phyloP scores from a whole-genome alignment of 53 echinoderm and acorn worm genomes.

The Echinometra lucunter region DNA sequence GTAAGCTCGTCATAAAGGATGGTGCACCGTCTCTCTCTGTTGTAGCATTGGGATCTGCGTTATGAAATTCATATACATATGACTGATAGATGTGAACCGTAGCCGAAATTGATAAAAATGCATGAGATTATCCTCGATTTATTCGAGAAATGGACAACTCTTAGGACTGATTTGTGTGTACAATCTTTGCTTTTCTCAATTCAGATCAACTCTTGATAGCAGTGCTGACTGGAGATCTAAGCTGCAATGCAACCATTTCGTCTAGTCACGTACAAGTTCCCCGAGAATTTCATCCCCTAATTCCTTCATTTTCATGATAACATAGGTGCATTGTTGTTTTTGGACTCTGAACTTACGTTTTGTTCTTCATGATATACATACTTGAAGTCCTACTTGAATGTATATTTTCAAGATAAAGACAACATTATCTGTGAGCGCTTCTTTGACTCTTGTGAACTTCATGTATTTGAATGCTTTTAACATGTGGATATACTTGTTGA shows the following conservation, averaged over 20 bases:
- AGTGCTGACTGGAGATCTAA: too few relatives aligned
- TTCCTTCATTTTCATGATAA: not conserved
- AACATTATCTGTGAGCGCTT: too few relatives aligned
- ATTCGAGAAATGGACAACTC: not conserved
- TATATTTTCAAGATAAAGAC: not conserved
- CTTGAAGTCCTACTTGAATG: not conserved
- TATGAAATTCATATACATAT: not conserved
- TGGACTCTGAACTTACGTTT: slow-evolving; percentile 21
- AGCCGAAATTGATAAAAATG: not conserved
- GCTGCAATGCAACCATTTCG: not conserved
- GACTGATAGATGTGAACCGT: too few relatives aligned
- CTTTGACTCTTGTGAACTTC: too few relatives aligned
- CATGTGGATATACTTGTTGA: too few relatives aligned
- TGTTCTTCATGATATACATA: too few relatives aligned
- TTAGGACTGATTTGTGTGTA: not conserved
- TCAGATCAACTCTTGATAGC: too few relatives aligned
- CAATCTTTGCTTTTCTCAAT: too few relatives aligned
- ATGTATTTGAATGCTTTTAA: too few relatives aligned
- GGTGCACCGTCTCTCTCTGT: not conserved
- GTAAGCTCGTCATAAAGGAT: not conserved
- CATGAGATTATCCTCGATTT: not conserved
- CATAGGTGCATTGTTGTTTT: not conserved
- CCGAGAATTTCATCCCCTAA: not conserved
- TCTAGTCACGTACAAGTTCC: not conserved
- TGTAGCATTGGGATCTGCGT: not conserved